Evolutionary conservation across 2,113 vertebrate species (phyloP).

Genomic region (Rhinoderma darwinii): DNA sequence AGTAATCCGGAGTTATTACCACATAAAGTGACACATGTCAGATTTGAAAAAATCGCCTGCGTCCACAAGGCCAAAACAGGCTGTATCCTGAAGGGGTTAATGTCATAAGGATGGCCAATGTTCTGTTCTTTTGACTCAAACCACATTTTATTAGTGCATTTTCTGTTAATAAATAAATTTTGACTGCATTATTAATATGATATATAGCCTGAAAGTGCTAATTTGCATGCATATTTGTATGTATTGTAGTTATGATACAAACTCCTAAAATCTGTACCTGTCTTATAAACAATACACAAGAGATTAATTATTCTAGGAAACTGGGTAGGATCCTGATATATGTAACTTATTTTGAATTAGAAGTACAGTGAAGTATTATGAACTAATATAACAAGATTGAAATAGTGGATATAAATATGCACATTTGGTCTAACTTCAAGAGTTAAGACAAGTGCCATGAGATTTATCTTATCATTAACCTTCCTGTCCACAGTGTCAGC

Average conservation of each 20-base stretch:
- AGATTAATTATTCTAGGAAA: slow-evolving; percentile 34
- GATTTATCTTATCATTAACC: slow-evolving; percentile 46
- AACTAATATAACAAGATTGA: not conserved
- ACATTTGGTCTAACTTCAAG: slow-evolving; percentile 18
- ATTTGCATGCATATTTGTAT: not conserved
- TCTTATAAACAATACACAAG: slow-evolving; percentile 18
- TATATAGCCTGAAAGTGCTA: not conserved
- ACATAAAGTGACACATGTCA: no score
- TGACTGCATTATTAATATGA: not conserved
- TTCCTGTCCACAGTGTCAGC: slow-evolving; percentile 32
- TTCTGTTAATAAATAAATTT: no score
- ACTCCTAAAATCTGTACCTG: slow-evolving; percentile 3
- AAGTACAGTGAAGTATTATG: slow-evolving; percentile 4
- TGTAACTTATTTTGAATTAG: slow-evolving; percentile 23
- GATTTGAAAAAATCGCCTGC: no score
- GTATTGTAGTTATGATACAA: not conserved
- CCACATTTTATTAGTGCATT: no score
- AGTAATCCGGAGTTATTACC: no score
- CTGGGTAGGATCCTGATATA: not conserved
- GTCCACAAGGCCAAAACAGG: no score
- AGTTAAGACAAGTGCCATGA: slow-evolving; percentile 29
- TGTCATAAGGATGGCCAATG: no score
- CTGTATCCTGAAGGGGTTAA: no score
- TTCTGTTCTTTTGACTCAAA: no score
- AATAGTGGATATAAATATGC: slow-evolving; percentile 25